Base-by-base conservation (phyloP, 2,888 invertebrate species). In the Agonopterix alstromeriana region DNA sequence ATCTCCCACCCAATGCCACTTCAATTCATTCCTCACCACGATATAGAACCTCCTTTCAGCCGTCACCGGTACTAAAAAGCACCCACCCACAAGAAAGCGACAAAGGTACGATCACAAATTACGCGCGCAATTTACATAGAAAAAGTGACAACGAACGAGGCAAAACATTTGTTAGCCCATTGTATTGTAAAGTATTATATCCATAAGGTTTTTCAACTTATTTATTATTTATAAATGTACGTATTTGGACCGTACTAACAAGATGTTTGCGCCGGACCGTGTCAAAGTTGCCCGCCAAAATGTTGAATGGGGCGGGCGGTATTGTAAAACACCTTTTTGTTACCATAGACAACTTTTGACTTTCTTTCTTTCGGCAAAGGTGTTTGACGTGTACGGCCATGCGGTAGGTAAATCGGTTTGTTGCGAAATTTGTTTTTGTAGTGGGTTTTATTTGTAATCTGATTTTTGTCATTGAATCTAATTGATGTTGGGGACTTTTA, bases 221-320 rank as follows among this genome's bases (percentile, higher is more conserved):
- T 81, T 79, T 82, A 79, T 42, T 83, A 84, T 84, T 84, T 84
- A 82, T 82, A 83, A 79, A 75, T 69, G 71, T 70, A 69, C 81
- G 74, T 83, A 82, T 83, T 82, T 83, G 82, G 85, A 70, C 66
- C 66, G 71, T 65, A 71, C 84, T 86, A 86, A 86, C 85, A 85
- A 85, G 85, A 83, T 82, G 80, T 83, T 79, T 71, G 69, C 72
- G 70, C 70, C 61, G 52, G 64, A 58, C 55, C 55, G 67, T 70
- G 82, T 78, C 80, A 76, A 72, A 75, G 74, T 48, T 68, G 59
- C 63, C 75, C 76, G 82, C 77, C 77, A 70, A 74, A 75, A 69
- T 61, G 52, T 58, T 61, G 55, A 61, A 64, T 61, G 27, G 54
- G 61, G 56, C 61, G 54, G 61, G 56, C 61, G 43, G 43, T 8